phyloP scores from a whole-genome alignment of 2,113 vertebrate species.

The Ondatra zibethicus region DNA sequence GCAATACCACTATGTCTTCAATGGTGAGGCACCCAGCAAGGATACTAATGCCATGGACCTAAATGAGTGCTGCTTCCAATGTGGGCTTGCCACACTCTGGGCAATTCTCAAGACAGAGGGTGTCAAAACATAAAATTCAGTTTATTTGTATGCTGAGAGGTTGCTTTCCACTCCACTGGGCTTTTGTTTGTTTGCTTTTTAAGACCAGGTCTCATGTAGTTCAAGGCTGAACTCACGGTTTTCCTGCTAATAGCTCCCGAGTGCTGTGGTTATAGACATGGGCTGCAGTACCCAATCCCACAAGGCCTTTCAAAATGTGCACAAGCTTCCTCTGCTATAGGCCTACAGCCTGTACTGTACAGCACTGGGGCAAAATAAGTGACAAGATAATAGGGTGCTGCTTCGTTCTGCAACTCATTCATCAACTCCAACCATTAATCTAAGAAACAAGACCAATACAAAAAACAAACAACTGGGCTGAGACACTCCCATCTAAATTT shows the following conservation, averaged over 20 bases:
- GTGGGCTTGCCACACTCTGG: too few relatives aligned
- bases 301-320: not conserved
- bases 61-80: not conserved
- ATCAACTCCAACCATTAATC: constrained; percentile 48
- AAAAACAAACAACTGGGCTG: not conserved
- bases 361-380: not conserved
- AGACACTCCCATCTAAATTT: not conserved
- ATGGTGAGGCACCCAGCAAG: not conserved
- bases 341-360: not conserved
- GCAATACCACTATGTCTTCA: constrained; percentile 7
- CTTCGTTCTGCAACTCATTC: constrained; percentile 26
- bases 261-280: not conserved
- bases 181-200: not conserved
- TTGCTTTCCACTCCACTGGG: not conserved
- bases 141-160: constrained; percentile 46
- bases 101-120: not conserved
- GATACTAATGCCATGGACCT: not conserved
- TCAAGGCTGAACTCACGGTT: not conserved
- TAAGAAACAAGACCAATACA: constrained; percentile 49
- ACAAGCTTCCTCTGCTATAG: not conserved
- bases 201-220: not conserved
- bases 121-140: not conserved
- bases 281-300: not conserved
- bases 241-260: not conserved
- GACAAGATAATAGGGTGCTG: constrained; percentile 14